These are phyloP conservation scores for Xiphydria camelus DNA, from an alignment of 2,888 invertebrate genomes.

Conservation along the genomic window DNA sequence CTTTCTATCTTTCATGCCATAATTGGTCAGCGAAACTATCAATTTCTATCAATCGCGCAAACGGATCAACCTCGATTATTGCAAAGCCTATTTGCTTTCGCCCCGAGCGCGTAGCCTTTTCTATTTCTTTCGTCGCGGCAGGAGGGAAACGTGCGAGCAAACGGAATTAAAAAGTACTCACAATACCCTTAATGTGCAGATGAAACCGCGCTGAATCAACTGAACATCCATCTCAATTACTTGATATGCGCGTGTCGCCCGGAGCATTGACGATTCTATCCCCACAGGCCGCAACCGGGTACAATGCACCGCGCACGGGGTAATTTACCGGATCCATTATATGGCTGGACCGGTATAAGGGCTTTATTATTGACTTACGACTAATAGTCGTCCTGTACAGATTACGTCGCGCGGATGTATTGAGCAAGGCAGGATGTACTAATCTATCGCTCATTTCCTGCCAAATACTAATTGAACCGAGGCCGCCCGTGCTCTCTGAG, in stretches of 20 bases:
- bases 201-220: slow-evolving; percentile 36
- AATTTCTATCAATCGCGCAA: too few species aligned
- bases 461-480: slow-evolving; percentile 42
- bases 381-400: slow-evolving; percentile 53
- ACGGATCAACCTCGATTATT: too few species aligned
- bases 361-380: slow-evolving; percentile 56
- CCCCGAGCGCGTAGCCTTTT: too few species aligned
- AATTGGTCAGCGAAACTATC: too few species aligned
- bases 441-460: slow-evolving; percentile 47
- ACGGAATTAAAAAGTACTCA: not conserved
- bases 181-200: slow-evolving; percentile 14
- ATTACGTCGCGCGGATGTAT: slow-evolving; percentile 34
- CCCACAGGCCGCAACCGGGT: slow-evolving; percentile 28
- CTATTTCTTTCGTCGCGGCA: too few species aligned
- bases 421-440: too few species aligned
- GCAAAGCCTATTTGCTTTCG: too few species aligned
- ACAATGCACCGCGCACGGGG: slow-evolving; percentile 42
- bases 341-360: slow-evolving; percentile 44
- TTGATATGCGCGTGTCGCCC: slow-evolving; percentile 26
- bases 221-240: slow-evolving; percentile 52
- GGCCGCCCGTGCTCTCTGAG: too few species aligned
- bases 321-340: slow-evolving; percentile 51
- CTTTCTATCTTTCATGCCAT: too few species aligned
- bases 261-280: slow-evolving; percentile 44
- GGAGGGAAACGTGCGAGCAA: too few species aligned